Percentiles rank a stretch among this genome's conserved stretches.
These are phyloP conservation scores for Cosmia pyralina DNA, from an alignment of 2,888 invertebrate species.

Conservation along the genomic window DNA sequence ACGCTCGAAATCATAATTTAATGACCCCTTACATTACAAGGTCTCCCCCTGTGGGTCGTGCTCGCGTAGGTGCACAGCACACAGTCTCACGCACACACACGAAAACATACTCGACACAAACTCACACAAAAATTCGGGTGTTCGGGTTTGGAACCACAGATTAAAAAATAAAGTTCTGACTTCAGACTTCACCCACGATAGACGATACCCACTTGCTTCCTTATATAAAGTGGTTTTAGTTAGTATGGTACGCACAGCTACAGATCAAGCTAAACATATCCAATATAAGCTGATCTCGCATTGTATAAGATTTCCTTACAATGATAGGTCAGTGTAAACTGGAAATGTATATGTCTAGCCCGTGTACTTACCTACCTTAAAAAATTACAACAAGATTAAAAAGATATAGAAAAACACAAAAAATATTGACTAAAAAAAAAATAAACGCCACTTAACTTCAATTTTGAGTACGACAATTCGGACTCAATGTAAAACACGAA, in stretches of 20 bases:
- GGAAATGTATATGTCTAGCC: no score
- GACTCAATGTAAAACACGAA: constrained; percentile 14
- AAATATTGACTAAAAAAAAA: no score
- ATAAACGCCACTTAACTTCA: no score
- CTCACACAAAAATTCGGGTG: background rate
- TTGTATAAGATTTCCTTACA: no score
- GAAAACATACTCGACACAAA: constrained; percentile 4
- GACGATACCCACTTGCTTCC: no score
- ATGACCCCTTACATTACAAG: constrained; percentile 4
- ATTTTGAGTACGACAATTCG: no score
- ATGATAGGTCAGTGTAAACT: no score
- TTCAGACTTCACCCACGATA: background rate
- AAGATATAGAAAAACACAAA: no score
- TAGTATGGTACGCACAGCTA: background rate
- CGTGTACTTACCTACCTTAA: background rate
- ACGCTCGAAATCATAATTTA: background rate
- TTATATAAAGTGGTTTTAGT: no score
- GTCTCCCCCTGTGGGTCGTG: constrained; percentile 4
- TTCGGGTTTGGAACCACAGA: constrained; percentile 1
- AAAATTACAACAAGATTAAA: background rate
- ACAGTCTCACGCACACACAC: background rate
- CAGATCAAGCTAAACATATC: no score
- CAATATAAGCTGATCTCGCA: no score
- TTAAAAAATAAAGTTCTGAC: constrained; percentile 4
- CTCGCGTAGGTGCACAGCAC: constrained; percentile 9